A percentile compares a stretch with the other conserved stretches of the same genome.
phyloP scores from a whole-genome alignment of 2,113 vertebrate species.

The Piprites chloris region DNA sequence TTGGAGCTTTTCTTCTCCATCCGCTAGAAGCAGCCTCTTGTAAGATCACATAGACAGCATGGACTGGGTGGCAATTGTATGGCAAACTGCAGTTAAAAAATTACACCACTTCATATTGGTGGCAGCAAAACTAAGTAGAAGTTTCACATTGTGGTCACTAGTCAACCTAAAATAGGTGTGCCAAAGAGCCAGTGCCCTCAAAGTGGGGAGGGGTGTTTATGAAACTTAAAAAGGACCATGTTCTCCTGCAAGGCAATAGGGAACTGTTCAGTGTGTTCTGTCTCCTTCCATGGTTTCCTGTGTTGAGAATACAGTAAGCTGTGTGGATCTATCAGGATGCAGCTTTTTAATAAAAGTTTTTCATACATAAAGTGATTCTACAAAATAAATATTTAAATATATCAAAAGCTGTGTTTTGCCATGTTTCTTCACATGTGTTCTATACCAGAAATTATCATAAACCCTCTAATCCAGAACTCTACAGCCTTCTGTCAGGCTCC shows the following conservation, averaged over 20 bases:
- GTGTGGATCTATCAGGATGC: not conserved
- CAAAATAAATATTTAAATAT: constrained; percentile 58
- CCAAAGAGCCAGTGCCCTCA: not conserved
- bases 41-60: not conserved
- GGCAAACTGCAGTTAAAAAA: not conserved
- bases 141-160: not conserved
- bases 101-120: not conserved
- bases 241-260: not conserved
- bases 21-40: not conserved
- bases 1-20: not conserved
- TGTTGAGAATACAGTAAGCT: not conserved
- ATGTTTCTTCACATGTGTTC: not conserved
- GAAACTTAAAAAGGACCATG: not conserved
- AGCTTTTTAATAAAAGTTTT: constrained; percentile 1
- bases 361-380: not conserved
- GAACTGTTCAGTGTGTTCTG: not conserved
- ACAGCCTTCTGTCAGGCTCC: not conserved
- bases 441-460: not conserved
- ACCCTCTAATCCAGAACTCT: not conserved
- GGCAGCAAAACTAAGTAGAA: not conserved
- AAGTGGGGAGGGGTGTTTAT: not conserved
- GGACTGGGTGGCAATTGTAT: not conserved
- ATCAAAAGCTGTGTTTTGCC: not conserved
- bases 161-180: not conserved
- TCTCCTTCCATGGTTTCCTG: not conserved